phyloP scores from a whole-genome alignment of 2,113 vertebrate species.

The Rhegmatorhina hoffmannsi region DNA sequence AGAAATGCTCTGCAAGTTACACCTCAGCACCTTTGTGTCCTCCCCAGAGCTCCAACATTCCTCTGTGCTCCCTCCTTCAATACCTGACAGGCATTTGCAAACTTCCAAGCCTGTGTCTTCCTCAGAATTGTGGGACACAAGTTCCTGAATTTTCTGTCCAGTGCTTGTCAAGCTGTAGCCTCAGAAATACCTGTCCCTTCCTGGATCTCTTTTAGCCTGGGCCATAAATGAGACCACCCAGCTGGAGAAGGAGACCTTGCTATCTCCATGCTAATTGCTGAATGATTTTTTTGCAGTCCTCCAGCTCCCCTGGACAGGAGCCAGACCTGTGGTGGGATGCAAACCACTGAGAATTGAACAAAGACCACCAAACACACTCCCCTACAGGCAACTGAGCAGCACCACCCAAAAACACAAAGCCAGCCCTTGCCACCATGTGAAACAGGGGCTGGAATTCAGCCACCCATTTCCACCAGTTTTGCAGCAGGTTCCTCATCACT shows the following conservation, averaged over 20 bases:
- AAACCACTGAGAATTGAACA: background rate
- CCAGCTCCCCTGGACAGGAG: background rate
- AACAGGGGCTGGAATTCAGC: background rate
- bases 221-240: constrained; percentile 61
- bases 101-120: background rate
- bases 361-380: background rate
- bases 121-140: background rate
- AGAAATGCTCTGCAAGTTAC: background rate
- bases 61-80: background rate
- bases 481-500: background rate
- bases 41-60: background rate
- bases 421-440: accelerated
- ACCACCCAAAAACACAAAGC: background rate
- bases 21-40: background rate
- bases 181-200: constrained; percentile 63
- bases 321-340: constrained; percentile 11
- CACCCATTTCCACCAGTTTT: background rate
- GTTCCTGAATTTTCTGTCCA: background rate
- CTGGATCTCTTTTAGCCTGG: constrained; percentile 60
- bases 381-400: background rate
- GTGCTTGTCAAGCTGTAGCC: background rate
- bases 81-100: background rate
- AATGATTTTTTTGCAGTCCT: background rate
- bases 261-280: constrained; percentile 62
- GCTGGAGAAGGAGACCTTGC: constrained; percentile 35